These are phyloP conservation scores for Clivina fossor DNA, from an alignment of 2,888 invertebrate genomes.

Conservation along the genomic window DNA sequence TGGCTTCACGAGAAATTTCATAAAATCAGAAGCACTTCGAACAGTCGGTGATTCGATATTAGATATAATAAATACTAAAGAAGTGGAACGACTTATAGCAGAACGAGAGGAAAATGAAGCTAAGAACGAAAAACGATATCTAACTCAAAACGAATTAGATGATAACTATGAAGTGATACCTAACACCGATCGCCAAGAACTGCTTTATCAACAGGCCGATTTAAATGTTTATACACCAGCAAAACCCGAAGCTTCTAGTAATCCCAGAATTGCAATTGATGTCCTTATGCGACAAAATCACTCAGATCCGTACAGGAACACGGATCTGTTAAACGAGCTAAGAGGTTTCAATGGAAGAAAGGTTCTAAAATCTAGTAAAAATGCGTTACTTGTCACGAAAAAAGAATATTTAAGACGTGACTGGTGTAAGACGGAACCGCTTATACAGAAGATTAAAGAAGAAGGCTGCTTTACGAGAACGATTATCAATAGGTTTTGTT, in stretches of 20 bases:
- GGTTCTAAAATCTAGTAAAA: conserved; percentile 64
- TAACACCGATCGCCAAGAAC: conserved; percentile 48
- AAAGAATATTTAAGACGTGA: conserved; percentile 69
- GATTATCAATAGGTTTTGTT: conserved; percentile 72
- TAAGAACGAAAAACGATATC: conserved; percentile 54
- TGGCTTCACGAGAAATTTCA: conserved; percentile 2
- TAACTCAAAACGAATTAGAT: conserved; percentile 61
- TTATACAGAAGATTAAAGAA: conserved; percentile 70
- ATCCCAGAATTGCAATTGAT: conserved; percentile 48
- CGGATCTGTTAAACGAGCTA: conserved; percentile 51
- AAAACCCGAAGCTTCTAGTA: conserved; percentile 42
- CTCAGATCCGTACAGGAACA: conserved; percentile 46
- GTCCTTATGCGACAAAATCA: conserved; percentile 48
- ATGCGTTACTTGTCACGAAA: conserved; percentile 66
- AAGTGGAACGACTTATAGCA: conserved; percentile 59
- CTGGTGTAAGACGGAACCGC: conserved; percentile 73
- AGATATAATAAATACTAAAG: conserved; percentile 63
- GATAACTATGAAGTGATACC: conserved; percentile 55
- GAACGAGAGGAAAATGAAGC: conserved; percentile 49
- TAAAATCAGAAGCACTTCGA: conserved; percentile 20
- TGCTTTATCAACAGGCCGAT: conserved; percentile 49
- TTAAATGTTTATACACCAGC: conserved; percentile 39
- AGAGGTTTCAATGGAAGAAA: conserved; percentile 59
- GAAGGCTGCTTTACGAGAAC: conserved; percentile 69
- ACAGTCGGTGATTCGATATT: conserved; percentile 57